Evolutionary conservation across 2,113 vertebrate genomes (phyloP).

Genomic region (Pteruthius melanotis): DNA sequence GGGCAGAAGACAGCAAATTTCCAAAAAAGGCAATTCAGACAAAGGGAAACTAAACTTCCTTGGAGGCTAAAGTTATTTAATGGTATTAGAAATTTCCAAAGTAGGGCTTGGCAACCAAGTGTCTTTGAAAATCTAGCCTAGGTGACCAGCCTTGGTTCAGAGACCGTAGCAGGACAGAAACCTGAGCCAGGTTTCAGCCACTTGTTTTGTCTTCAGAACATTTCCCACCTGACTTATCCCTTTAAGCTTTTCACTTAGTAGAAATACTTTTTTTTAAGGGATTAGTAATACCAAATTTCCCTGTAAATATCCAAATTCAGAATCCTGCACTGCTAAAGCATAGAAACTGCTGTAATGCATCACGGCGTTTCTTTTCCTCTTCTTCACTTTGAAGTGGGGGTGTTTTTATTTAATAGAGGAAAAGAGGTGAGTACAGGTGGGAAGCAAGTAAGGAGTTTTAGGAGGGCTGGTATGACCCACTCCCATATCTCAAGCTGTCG

Average conservation of each 20-base stretch:
- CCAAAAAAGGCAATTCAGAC: not conserved
- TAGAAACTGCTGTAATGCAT: not conserved
- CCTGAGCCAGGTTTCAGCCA: not conserved
- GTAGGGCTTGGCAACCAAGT: not conserved
- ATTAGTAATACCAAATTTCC: not conserved
- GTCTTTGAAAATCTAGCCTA: not conserved
- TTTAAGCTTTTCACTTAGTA: not conserved
- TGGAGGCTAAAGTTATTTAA: not conserved
- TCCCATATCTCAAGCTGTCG: not conserved
- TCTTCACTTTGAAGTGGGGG: accelerated
- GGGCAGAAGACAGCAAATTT: not conserved
- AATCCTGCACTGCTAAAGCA: not conserved
- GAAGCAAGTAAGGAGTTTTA: not conserved
- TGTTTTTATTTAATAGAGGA: not conserved
- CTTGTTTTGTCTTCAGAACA: not conserved
- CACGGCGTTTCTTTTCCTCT: not conserved
- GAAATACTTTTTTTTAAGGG: not conserved
- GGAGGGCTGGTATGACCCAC: not conserved
- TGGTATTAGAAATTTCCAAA: not conserved
- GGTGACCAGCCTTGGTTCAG: not conserved
- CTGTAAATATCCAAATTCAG: not conserved
- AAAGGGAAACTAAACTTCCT: not conserved
- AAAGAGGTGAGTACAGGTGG: not conserved
- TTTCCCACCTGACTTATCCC: not conserved
- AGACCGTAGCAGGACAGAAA: not conserved